Evolutionary conservation across 2,113 vertebrate species (phyloP).

Genomic region (Pycnonotus jocosus): DNA sequence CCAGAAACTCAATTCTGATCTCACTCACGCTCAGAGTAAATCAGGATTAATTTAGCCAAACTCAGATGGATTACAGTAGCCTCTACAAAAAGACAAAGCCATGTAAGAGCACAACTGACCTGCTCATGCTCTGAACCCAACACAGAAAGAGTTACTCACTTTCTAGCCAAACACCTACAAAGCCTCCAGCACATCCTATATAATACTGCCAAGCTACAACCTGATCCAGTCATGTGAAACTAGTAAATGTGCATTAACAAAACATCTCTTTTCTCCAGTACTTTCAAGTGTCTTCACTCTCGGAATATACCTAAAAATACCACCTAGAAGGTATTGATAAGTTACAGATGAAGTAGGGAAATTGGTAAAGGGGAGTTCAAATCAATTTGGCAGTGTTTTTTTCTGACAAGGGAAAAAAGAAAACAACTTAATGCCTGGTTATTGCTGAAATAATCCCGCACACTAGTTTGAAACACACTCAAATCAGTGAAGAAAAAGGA

Average conservation of each 20-base stretch:
- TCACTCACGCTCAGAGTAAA: neutral
- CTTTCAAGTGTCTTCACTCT: neutral
- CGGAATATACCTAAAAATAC: neutral
- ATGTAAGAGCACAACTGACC: neutral
- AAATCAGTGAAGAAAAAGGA: neutral
- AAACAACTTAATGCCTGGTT: neutral
- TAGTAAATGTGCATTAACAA: neutral
- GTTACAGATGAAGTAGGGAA: neutral
- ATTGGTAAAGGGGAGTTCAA: neutral
- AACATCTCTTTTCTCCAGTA: neutral
- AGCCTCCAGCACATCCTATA: neutral
- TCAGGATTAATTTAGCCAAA: neutral
- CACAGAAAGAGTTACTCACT: neutral
- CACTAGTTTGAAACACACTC: neutral
- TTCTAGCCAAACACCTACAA: neutral
- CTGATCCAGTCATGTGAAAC: neutral
- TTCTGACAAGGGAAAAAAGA: neutral
- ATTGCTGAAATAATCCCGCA: neutral
- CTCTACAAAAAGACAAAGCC: neutral
- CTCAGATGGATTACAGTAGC: neutral
- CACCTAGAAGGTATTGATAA: neutral
- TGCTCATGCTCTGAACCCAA: neutral
- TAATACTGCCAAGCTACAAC: neutral
- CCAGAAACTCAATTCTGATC: conserved; percentile 12
- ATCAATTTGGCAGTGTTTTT: neutral